These are phyloP conservation scores for Excalfactoria chinensis DNA, from an alignment of 2,113 vertebrate genomes.

Conservation along the genomic window DNA sequence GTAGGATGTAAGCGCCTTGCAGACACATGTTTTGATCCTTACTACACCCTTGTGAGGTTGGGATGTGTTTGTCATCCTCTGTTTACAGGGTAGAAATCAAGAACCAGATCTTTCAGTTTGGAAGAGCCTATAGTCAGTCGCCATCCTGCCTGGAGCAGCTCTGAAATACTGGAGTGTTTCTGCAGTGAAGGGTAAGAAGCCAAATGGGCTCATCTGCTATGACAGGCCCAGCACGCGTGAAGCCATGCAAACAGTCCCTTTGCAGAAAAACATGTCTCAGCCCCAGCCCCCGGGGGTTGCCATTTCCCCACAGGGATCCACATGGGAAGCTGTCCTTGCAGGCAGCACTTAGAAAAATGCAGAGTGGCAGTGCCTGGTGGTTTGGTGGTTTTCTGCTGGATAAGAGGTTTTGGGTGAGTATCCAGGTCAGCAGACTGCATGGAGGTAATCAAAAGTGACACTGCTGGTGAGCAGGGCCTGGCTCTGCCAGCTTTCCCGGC, in stretches of 20 bases:
- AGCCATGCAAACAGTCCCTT: not conserved
- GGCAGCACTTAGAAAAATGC: not conserved
- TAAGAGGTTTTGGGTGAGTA: not conserved
- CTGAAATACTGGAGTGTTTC: not conserved
- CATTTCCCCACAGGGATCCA: not conserved
- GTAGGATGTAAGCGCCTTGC: not conserved
- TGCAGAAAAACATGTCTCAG: not conserved
- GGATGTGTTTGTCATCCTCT: slow-evolving; percentile 35
- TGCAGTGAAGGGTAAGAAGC: not conserved
- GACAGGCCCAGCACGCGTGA: not conserved
- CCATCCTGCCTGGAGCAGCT: not conserved
- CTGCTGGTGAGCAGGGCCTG: not conserved
- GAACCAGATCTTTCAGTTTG: slow-evolving; percentile 28
- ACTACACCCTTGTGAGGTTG: not conserved
- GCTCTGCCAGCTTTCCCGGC: not conserved
- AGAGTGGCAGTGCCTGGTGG: not conserved
- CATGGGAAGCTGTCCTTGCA: not conserved
- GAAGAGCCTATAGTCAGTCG: not conserved
- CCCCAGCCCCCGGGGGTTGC: not conserved
- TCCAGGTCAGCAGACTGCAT: not conserved
- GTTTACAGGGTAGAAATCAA: slow-evolving; percentile 11
- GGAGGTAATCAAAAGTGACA: not conserved
- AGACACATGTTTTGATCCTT: not conserved
- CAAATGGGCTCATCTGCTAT: not conserved
- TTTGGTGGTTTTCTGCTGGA: not conserved